Evolutionary conservation across 2,797 vertebrate species (phyloP), one percentile per base, ranked within the genome.

Genomic region (Meda fulgida): DNA sequence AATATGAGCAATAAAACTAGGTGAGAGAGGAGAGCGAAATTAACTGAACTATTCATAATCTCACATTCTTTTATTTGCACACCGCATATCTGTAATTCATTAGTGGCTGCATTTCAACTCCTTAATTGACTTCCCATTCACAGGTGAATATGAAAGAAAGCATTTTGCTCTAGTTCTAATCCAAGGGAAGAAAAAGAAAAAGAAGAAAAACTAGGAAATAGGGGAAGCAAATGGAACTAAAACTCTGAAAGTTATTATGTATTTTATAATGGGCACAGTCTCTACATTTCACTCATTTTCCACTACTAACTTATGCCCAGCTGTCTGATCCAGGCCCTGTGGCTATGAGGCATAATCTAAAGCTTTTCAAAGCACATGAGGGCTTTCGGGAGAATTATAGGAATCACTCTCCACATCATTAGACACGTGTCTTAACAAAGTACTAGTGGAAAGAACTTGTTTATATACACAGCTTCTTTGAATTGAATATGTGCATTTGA

Each of bases 11-110:
- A 82, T 85, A 82, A 63, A 51, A 69, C 46, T 63, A 63, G 60
- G 63, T 60, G 60, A 87, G 91, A 93, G 92, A 91, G 93, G 93
- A 92, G 92, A 93, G 92, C 91, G 93, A 92, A 94, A 93, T 93
- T 90, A 95, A 91, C 92, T 94, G 92, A 94, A 95, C 95, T 95
- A 94, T 95, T 94, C 92, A 94, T 94, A 95, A 93, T 93, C 91
- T 92, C 90, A 89, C 87, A 90, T 88, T 92, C 90, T 93, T 94
- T 95, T 93, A 94, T 93, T 85, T 85, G 60, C 65, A 81, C 91
- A 91, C 81, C 81, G 90, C 23, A 55, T 76, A 83, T 77, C 73
- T 60, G 53, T 90, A 92, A 93, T 92, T 93, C 92, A 93, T 94
- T 94, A 93, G 90, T 90, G 86, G 91, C 88, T 89, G 91, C 93